A percentile compares a stretch with the other conserved stretches of the same genome.
These are phyloP conservation scores for Ptychochromis oligacanthus DNA, from an alignment of 2,113 vertebrate species.

Conservation along the genomic window DNA sequence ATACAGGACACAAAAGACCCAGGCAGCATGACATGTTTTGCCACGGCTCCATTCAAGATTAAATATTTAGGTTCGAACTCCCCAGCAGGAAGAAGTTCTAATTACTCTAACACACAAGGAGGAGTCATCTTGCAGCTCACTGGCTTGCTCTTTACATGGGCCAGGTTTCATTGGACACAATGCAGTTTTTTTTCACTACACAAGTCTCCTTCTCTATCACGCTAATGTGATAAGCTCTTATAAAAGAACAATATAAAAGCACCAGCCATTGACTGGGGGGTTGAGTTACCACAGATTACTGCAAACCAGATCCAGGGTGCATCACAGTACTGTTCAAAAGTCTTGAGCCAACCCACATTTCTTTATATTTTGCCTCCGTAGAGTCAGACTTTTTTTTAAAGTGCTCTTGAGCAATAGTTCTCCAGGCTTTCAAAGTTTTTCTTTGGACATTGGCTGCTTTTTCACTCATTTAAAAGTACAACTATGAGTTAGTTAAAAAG, in stretches of 20 bases:
- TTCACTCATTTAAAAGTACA: no score
- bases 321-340: neutral
- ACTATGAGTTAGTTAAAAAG: neutral
- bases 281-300: slow-evolving; percentile 1
- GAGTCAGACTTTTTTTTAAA: no score
- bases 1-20: slow-evolving; percentile 56
- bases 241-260: slow-evolving; percentile 1
- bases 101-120: slow-evolving; percentile 67
- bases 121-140: slow-evolving; percentile 66
- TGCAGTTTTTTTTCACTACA: slow-evolving; percentile 3
- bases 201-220: neutral
- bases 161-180: slow-evolving; percentile 42
- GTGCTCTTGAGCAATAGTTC: no score
- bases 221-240: neutral
- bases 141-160: slow-evolving; percentile 22
- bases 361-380: no score
- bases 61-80: slow-evolving; percentile 72
- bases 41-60: slow-evolving; percentile 61
- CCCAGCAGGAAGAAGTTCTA: slow-evolving; percentile 70
- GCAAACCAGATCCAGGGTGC: neutral
- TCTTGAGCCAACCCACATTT: neutral
- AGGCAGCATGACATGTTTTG: slow-evolving; percentile 71
- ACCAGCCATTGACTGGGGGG: neutral
- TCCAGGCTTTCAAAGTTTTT: no score
- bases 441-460: no score